Evolutionary conservation across 1,140 invertebrate species (phyloP).

Genomic region (Trichonephila clavipes): DNA sequence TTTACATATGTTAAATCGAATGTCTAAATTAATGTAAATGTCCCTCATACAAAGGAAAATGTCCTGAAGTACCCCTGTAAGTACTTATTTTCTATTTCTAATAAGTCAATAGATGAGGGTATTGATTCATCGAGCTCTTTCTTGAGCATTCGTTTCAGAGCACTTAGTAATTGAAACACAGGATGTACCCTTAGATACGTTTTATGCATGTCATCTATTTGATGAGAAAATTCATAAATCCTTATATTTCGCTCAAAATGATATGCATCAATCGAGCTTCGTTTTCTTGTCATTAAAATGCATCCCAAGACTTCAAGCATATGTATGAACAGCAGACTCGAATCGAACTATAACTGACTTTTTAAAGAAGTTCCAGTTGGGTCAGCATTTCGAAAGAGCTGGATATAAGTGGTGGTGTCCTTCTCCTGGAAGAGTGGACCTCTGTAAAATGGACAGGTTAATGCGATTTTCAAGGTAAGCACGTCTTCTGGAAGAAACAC

Average conservation of each 20-base stretch:
- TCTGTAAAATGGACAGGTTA: neutral
- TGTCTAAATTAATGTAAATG: neutral
- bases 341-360: too few species aligned
- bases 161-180: neutral
- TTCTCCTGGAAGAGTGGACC: neutral
- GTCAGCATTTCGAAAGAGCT: too few species aligned
- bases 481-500: neutral
- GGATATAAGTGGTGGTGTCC: too few species aligned
- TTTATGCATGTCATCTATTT: neutral
- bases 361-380: too few species aligned
- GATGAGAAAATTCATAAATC: neutral
- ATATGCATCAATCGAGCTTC: too few species aligned
- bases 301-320: too few species aligned
- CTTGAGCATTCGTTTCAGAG: neutral
- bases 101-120: neutral
- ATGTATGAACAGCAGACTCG: too few species aligned
- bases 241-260: too few species aligned
- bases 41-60: neutral
- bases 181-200: neutral
- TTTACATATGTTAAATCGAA: neutral
- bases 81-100: neutral
- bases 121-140: neutral
- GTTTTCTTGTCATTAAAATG: too few species aligned
- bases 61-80: neutral
- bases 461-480: neutral